Conservation (phyloP, 2,888 invertebrate genomes). For the Poecilus cupreus region DNA sequence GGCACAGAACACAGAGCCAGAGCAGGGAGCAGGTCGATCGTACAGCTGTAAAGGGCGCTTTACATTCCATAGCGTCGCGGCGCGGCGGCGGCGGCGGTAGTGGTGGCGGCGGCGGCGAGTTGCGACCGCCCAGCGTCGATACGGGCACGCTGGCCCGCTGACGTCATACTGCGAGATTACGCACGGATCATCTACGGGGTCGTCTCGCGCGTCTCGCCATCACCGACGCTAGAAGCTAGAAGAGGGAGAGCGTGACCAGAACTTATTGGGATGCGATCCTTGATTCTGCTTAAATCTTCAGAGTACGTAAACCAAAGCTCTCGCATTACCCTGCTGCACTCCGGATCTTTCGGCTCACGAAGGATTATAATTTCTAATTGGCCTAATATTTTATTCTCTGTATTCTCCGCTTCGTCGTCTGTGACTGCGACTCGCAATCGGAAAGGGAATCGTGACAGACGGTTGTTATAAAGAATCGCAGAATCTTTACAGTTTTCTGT, state of each 20-base stretch:
- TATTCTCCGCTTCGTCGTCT: neutral
- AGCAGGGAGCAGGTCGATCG: neutral
- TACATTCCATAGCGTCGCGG: conserved; percentile 15
- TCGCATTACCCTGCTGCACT: conserved; percentile 39
- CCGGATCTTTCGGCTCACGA: conserved; percentile 18
- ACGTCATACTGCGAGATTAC: conserved; percentile 54
- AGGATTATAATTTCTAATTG: conserved; percentile 56
- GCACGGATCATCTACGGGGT: conserved; percentile 54
- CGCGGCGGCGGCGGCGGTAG: neutral
- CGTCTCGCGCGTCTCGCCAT: neutral
- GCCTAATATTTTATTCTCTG: conserved; percentile 43
- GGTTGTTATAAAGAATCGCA: neutral
- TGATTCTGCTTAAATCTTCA: conserved; percentile 43
- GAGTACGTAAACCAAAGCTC: conserved; percentile 30
- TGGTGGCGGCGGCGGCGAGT: neutral
- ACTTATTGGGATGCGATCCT: conserved; percentile 47
- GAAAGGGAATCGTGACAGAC: neutral
- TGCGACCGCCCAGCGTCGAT: conserved; percentile 42
- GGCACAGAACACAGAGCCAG: neutral
- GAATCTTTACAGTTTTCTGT: conserved; percentile 37
- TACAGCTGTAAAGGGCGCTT: conserved; percentile 35
- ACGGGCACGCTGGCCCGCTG: conserved; percentile 44
- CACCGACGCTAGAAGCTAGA: neutral
- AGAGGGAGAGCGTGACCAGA: conserved; percentile 45
- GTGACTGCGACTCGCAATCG: neutral